Evolutionary conservation across 2,113 vertebrate species (phyloP).

Genomic region (Cygnus buccinator): DNA sequence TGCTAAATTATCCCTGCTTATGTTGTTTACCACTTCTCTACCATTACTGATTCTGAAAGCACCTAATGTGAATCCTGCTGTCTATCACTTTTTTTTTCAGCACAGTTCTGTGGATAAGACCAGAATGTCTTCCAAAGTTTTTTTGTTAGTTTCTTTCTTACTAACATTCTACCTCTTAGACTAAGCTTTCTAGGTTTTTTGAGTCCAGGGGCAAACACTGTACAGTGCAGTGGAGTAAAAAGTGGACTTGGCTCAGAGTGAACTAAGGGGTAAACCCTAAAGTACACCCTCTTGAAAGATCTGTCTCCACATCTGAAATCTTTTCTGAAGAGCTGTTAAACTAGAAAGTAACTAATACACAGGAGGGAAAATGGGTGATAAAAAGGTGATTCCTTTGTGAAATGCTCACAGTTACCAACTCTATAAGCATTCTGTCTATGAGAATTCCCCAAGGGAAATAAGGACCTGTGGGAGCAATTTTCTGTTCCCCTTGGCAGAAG

Average conservation of each 20-base stretch:
- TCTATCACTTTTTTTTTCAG: background rate
- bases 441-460: background rate
- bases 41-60: background rate
- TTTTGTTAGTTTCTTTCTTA: background rate
- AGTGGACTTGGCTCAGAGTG: background rate
- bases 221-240: background rate
- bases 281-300: background rate
- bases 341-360: background rate
- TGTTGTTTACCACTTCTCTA: background rate
- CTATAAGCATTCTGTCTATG: background rate
- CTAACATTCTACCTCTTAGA: background rate
- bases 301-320: background rate
- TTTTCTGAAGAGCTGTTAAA: background rate
- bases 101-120: background rate
- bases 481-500: background rate
- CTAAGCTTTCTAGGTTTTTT: background rate
- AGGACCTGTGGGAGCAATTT: background rate
- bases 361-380: background rate
- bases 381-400: background rate
- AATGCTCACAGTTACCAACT: accelerated
- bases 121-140: background rate
- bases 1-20: background rate
- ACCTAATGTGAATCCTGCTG: background rate
- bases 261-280: background rate
- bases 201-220: background rate